Evolutionary conservation across 2,113 vertebrate genomes (phyloP), one percentile per base, ranked within the genome.

Genomic region (Colaptes auratus): DNA sequence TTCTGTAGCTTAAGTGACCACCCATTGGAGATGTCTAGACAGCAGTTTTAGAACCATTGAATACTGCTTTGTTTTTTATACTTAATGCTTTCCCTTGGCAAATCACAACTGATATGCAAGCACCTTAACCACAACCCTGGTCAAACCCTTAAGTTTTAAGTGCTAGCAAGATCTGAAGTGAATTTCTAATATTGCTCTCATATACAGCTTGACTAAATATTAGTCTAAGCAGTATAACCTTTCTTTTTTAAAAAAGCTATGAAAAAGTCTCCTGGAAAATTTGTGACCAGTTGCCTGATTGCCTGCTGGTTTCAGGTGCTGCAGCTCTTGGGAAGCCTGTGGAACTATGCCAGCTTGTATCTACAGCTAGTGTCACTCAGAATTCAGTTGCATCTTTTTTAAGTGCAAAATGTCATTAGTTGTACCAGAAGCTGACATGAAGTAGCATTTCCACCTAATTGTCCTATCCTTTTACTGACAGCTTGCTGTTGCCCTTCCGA

Each of bases 391-490:
- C 87, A 95, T 95, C 87, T 95, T 91, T 95, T 96, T 94, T 30
- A 96, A 96, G 95, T 95, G 91, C 89, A 95, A 91, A 95, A 95
- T 95, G 94, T 95, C 96, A 91, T 96, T 95, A 96, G 93, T 80
- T 96, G 85, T 83, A 95, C 92, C 85, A 95, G 89, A 71, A 86
- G 87, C 85, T 96, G 95, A 96, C 93, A 92, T 65, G 91, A 93
- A 93, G 85, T 85, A 89, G 61, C 89, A 89, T 95, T 95, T 96
- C 92, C 42, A 81, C 91, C 72, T 95, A 94, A 96, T 95, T 95
- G 95, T 92, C 91, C 94, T 82, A 88, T 95, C 87, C 82, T 80
- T 94, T 88, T 90, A 82, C 93, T 94, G 96, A 92, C 95, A 96
- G 93, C 89, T 89, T 91, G 85, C 72, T 89, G 89, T 85, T 93